These are phyloP conservation scores for Trichogramma evanescens DNA, from an alignment of 2,888 invertebrate genomes.

Conservation along the genomic window DNA sequence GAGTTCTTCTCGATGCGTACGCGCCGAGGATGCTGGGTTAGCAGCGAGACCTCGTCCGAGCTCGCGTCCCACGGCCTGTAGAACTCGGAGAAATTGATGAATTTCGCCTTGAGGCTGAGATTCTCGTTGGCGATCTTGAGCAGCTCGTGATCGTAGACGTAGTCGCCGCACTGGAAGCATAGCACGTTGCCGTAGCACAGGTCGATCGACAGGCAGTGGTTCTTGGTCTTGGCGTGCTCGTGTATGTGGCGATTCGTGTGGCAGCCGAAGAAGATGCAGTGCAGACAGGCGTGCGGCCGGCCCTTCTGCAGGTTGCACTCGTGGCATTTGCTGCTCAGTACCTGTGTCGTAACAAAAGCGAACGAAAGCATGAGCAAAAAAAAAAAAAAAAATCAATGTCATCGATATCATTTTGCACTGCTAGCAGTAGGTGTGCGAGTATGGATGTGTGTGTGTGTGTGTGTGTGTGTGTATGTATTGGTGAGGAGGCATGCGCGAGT, in stretches of 20 bases:
- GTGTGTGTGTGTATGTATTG: no score
- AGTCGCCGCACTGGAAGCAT: constrained; percentile 87
- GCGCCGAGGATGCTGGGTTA: constrained; percentile 69
- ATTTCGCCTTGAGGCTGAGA: constrained; percentile 45
- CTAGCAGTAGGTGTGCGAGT: no score
- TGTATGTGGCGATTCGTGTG: constrained; percentile 73
- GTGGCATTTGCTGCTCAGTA: constrained; percentile 73
- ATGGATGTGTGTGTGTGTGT: no score
- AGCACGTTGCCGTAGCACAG: constrained; percentile 81
- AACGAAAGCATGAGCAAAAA: background rate
- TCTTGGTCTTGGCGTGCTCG: constrained; percentile 73
- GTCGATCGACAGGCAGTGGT: constrained; percentile 80
- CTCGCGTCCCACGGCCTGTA: constrained; percentile 69
- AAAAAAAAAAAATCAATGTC: no score
- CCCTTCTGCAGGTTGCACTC: constrained; percentile 72
- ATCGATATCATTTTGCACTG: no score
- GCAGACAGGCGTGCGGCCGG: constrained; percentile 77
- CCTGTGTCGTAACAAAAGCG: constrained; percentile 48
- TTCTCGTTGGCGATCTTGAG: constrained; percentile 43
- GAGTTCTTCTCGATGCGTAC: constrained; percentile 74
- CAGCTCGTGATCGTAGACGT: constrained; percentile 75
- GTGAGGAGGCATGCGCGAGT: no score
- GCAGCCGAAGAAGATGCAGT: constrained; percentile 92
- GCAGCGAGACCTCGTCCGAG: constrained; percentile 67
- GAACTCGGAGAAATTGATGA: constrained; percentile 43